Evolutionary conservation across 2,113 vertebrate species (phyloP).

Genomic region (Ploceus nigricollis): DNA sequence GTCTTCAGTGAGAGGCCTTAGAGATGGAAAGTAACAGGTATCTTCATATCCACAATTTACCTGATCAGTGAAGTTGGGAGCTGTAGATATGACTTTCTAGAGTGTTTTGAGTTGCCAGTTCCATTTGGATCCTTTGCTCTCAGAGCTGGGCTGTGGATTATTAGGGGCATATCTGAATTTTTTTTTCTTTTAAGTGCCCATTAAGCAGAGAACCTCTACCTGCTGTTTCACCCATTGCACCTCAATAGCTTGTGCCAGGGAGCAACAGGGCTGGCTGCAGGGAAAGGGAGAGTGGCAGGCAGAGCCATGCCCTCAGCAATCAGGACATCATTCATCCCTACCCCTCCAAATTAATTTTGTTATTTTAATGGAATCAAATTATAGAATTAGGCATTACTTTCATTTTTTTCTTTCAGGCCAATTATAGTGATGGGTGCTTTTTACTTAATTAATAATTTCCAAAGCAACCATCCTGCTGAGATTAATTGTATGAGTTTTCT

Average conservation of each 20-base stretch:
- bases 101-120: not conserved
- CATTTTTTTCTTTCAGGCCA: not conserved
- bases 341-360: not conserved
- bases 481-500: not conserved
- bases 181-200: not conserved
- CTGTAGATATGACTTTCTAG: fast-evolving
- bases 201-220: not conserved
- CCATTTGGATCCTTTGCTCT: not conserved
- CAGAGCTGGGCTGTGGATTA: not conserved
- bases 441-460: constrained; percentile 22
- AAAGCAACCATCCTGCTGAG: not conserved
- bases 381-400: not conserved
- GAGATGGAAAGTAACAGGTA: not conserved
- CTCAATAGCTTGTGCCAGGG: not conserved
- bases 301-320: not conserved
- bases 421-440: constrained; percentile 37
- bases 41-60: not conserved
- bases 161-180: not conserved
- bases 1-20: not conserved
- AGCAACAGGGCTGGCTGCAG: not conserved
- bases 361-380: constrained; percentile 6
- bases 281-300: not conserved
- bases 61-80: not conserved
- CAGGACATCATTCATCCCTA: no score
- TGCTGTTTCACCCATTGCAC: not conserved